Evolutionary conservation across 2,797 vertebrate species (phyloP), one percentile per base, ranked within the genome.

Genomic region (Fratercula arctica): DNA sequence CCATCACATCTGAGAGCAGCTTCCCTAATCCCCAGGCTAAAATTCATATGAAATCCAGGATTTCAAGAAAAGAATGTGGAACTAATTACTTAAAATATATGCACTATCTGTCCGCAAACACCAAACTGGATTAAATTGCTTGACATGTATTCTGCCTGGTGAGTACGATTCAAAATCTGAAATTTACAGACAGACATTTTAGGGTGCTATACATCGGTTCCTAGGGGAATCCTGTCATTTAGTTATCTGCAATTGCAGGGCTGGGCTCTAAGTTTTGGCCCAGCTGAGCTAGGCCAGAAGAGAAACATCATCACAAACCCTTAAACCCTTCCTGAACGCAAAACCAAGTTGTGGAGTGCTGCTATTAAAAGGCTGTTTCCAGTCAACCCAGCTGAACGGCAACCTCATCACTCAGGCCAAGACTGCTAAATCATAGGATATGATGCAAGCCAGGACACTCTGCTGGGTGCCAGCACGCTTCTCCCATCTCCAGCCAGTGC

Each of bases 31-130:
- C 90, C 53, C 75, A 64, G 67, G 75, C 84, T 90, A 92, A 87
- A 94, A 95, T 85, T 90, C 72, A 85, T 69, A 73, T 73, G 77
- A 84, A 94, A 95, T 79, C 70, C 91, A 87, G 83, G 80, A 94
- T 92, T 96, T 96, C 68, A 72, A 90, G 66, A 81, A 69, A 93
- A 66, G 25, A 79, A 90, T 10, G 68, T 75, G 77, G 84, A 96
- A 94, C 87, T 88, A 88, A 88, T 90, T 96, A 92, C 90, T 95
- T 95, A 11, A 89, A 93, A 85, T 59, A 87, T 39, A 82, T 37
- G 35, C n/a, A 45, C 72, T 85, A 41, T 95, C 89, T 90, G 63
- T 54, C 67, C 6, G 20, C 84, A 88, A 77, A 90, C 80, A 93
- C 80, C 68, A 77, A 86, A 85, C 28, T 45, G 84, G 86, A 91